phyloP scores from a whole-genome alignment of 2,113 vertebrate genomes.

The Chloropsis cyanopogon region DNA sequence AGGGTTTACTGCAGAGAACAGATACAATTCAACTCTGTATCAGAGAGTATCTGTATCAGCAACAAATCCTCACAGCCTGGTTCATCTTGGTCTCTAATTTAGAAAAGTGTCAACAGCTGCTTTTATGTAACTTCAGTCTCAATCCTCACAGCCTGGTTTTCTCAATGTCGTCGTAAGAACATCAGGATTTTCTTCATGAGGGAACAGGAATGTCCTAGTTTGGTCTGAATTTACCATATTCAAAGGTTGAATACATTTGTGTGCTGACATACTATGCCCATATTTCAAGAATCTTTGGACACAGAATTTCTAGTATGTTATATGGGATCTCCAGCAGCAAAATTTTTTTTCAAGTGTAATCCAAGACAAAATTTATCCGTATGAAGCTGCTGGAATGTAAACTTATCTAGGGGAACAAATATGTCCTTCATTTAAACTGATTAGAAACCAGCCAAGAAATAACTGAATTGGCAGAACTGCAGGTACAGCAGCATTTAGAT shows the following conservation, averaged over 20 bases:
- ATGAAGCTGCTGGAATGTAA: background rate
- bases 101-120: background rate
- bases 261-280: background rate
- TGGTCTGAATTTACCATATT: background rate
- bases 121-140: background rate
- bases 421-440: background rate
- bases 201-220: background rate
- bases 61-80: no score
- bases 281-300: background rate
- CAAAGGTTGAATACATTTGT: background rate
- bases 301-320: background rate
- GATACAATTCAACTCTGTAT: background rate
- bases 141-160: fast-evolving
- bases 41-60: no score
- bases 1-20: background rate
- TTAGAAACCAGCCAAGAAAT: background rate
- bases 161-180: background rate
- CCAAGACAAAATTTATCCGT: background rate
- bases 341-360: background rate
- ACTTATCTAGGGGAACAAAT: background rate
- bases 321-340: background rate
- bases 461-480: background rate
- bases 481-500: background rate
- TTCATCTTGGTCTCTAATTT: background rate
- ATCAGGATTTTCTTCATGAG: background rate